Percentiles rank a stretch among this genome's conserved stretches.
phyloP scores from a whole-genome alignment of 2,113 vertebrate genomes.

The Fregata magnificens region DNA sequence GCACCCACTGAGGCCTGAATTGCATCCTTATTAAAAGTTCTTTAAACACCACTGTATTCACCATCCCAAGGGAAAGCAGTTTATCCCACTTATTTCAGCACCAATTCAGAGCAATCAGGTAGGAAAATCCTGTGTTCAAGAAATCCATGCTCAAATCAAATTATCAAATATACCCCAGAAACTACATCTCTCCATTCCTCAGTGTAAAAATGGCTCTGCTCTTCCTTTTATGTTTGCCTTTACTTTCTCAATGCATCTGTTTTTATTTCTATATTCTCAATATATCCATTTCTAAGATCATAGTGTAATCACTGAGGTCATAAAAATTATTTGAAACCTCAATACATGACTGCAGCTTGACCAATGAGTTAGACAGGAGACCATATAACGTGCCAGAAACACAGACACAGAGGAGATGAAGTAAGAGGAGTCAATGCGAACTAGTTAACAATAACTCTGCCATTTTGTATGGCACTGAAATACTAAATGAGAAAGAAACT shows the following conservation, averaged over 20 bases:
- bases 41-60: neutral
- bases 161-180: neutral
- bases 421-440: neutral
- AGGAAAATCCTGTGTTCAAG: neutral
- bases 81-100: neutral
- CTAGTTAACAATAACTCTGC: neutral
- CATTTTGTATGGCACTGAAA: neutral
- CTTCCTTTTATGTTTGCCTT: neutral
- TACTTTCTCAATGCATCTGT: neutral
- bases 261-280: neutral
- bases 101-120: neutral
- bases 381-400: neutral
- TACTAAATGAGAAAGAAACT: neutral
- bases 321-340: neutral
- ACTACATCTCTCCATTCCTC: neutral
- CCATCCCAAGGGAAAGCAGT: neutral
- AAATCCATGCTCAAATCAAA: neutral
- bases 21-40: neutral
- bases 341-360: neutral
- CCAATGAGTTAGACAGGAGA: neutral
- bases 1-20: neutral
- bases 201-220: neutral
- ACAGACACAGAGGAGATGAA: neutral
- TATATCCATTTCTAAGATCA: neutral
- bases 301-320: neutral